Conservation (phyloP, 1,140 invertebrate genomes). For the Frieseomelitta varia region DNA sequence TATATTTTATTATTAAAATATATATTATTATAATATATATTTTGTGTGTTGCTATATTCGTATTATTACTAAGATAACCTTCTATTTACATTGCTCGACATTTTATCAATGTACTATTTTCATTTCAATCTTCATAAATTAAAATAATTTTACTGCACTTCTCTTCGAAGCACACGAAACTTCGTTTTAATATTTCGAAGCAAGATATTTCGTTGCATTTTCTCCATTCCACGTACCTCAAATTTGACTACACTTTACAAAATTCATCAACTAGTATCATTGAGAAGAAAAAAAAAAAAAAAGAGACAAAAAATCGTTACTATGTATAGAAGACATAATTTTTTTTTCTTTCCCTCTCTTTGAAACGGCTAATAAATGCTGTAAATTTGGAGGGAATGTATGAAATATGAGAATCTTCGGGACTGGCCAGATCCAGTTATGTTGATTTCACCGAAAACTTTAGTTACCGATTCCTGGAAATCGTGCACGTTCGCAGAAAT, state of each 20-base stretch:
- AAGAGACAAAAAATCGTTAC: not conserved
- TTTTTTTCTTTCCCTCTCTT: not conserved
- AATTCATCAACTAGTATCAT: not conserved
- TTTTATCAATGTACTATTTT: not conserved
- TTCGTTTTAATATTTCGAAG: not conserved
- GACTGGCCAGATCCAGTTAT: constrained; percentile 18
- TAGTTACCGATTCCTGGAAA: constrained; percentile 18
- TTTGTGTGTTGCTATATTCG: too few relatives aligned
- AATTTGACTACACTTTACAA: not conserved
- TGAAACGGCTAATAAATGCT: not conserved
- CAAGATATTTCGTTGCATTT: not conserved
- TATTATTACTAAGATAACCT: not conserved
- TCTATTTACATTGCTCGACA: not conserved
- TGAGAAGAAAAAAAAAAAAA: not conserved
- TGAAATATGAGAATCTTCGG: constrained; percentile 16
- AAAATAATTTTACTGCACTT: not conserved
- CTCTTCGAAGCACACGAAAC: too few relatives aligned
- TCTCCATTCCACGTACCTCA: not conserved
- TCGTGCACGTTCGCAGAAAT: not conserved
- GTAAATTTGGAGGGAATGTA: not conserved
- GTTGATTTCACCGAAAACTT: constrained; percentile 23
- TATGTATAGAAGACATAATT: not conserved
- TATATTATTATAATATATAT: too few relatives aligned
- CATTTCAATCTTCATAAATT: not conserved
- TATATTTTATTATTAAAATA: too few relatives aligned